phyloP scores from a whole-genome alignment of 2,113 vertebrate species.

The Cricetomys ansorgei region DNA sequence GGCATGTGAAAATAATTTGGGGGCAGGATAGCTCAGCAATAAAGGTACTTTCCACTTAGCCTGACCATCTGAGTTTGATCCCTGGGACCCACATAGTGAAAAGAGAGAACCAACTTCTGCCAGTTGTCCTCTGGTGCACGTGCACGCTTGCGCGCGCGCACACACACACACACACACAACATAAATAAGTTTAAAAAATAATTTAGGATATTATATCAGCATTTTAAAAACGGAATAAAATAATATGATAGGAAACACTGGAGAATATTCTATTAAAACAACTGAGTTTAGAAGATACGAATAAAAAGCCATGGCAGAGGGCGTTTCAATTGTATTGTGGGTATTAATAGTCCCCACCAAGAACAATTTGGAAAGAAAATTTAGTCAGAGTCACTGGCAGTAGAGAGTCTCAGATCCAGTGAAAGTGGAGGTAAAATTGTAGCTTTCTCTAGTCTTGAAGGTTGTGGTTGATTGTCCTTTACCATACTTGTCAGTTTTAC shows the following conservation, averaged over 20 bases:
- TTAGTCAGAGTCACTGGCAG: background rate
- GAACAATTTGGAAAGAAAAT: background rate
- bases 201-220: background rate
- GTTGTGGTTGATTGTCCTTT: background rate
- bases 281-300: background rate
- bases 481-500: constrained; percentile 2
- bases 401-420: background rate
- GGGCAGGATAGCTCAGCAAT: background rate
- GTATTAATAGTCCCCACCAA: background rate
- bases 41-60: background rate
- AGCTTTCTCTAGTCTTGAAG: background rate
- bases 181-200: background rate
- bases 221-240: constrained; percentile 11
- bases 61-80: no score
- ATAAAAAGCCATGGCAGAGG: background rate
- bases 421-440: background rate
- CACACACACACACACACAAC: background rate
- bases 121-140: background rate
- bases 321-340: background rate
- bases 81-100: no score
- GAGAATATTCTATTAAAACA: background rate
- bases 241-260: background rate
- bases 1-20: background rate
- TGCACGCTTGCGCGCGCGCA: no score
- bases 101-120: background rate